These are phyloP conservation scores for Trichonephila clavata DNA, from an alignment of 1,140 invertebrate genomes.

Conservation along the genomic window DNA sequence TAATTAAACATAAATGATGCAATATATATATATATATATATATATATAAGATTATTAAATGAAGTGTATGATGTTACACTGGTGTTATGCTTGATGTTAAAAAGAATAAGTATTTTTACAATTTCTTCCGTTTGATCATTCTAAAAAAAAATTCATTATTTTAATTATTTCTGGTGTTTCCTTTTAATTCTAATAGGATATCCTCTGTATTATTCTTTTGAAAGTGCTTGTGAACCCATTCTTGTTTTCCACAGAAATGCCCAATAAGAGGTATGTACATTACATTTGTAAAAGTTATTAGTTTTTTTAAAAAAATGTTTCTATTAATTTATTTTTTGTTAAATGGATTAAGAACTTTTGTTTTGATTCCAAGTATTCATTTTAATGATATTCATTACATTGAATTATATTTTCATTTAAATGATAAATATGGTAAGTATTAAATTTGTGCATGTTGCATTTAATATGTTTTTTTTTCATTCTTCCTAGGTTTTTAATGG, in stretches of 20 bases:
- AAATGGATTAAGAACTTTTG: no score
- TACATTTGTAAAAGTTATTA: no score
- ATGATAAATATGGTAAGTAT: background rate
- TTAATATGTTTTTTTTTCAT: background rate
- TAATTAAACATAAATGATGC: background rate
- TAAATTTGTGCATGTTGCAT: background rate
- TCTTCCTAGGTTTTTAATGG: slow-evolving; percentile 23
- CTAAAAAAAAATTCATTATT: no score
- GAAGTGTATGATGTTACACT: background rate
- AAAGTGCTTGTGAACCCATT: slow-evolving; percentile 60
- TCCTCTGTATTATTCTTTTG: slow-evolving; percentile 46
- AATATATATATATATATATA: background rate
- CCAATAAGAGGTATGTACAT: slow-evolving; percentile 34
- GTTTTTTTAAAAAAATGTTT: no score
- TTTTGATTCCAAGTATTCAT: no score
- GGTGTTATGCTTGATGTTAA: no score
- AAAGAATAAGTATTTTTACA: no score
- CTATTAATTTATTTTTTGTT: no score
- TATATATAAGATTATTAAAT: background rate
- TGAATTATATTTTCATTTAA: no score
- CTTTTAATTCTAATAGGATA: slow-evolving; percentile 35
- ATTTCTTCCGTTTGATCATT: no score
- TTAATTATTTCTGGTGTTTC: background rate
- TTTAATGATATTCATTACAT: no score
- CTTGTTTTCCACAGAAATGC: slow-evolving; percentile 45